A percentile compares a stretch with the other conserved stretches of the same genome.
Evolutionary conservation across 1,140 invertebrate genomes (phyloP).

Genomic region (Pachyrhynchus sulphureomaculatus): DNA sequence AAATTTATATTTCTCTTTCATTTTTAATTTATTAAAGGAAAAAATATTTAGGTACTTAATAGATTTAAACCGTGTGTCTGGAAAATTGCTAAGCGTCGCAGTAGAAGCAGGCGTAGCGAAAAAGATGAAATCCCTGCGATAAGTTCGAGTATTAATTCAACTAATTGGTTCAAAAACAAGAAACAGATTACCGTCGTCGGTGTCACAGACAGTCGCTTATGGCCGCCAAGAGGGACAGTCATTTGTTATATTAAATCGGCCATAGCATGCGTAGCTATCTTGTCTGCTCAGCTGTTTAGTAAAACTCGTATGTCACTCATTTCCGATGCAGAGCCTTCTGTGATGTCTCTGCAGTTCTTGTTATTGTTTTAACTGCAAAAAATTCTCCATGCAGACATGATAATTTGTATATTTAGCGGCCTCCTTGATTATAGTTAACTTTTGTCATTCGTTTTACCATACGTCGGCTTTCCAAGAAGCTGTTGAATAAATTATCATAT

Average conservation of each 20-base stretch:
- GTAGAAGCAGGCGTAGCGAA: slow-evolving; percentile 8
- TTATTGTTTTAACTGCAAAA: slow-evolving; percentile 14
- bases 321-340: slow-evolving; percentile 47
- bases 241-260: slow-evolving; percentile 53
- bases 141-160: slow-evolving; percentile 50
- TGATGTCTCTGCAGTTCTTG: slow-evolving; percentile 30
- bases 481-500: slow-evolving; percentile 16
- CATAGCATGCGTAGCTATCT: slow-evolving; percentile 48
- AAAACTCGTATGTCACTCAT: slow-evolving; percentile 53
- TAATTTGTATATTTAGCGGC: slow-evolving; percentile 30
- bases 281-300: slow-evolving; percentile 53
- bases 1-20: too few species aligned
- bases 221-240: slow-evolving; percentile 44
- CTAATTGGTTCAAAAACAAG: slow-evolving; percentile 50
- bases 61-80: slow-evolving; percentile 2
- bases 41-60: background rate
- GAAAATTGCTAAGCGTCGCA: background rate
- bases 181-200: slow-evolving; percentile 40
- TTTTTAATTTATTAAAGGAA: too few species aligned
- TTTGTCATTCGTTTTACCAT: slow-evolving; percentile 2
- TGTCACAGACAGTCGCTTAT: slow-evolving; percentile 43
- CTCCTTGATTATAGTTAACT: slow-evolving; percentile 22
- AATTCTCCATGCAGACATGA: slow-evolving; percentile 11
- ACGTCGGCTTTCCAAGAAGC: slow-evolving; percentile 8
- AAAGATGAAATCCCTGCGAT: slow-evolving; percentile 28